Evolutionary conservation across 2,797 vertebrate genomes (phyloP).

Genomic region (Pseudomugil tenellus): DNA sequence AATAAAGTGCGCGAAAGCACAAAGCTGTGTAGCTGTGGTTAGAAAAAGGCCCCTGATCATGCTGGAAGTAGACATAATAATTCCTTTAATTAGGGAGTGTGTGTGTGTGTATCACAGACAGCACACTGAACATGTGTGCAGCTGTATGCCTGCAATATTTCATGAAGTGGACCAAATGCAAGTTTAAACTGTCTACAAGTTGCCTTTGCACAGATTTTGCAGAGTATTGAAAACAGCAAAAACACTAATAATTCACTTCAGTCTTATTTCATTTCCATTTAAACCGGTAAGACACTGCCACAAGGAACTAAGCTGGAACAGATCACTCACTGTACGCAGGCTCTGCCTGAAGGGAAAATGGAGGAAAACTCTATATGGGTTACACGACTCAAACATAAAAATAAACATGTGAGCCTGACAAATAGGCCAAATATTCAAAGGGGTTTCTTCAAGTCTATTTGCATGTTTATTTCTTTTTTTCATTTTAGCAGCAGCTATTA

Average conservation of each 20-base stretch:
- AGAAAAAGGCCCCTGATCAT: constrained; percentile 6
- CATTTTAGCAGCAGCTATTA: constrained; percentile 30
- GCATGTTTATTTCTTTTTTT: constrained; percentile 29
- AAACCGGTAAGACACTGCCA: constrained; percentile 24
- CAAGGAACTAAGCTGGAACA: constrained; percentile 42
- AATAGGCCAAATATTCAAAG: constrained; percentile 60
- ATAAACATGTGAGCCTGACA: constrained; percentile 60
- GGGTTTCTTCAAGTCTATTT: constrained; percentile 46
- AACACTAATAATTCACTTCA: not conserved
- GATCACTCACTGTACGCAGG: constrained; percentile 45
- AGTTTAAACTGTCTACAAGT: constrained; percentile 11
- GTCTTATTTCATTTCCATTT: not conserved
- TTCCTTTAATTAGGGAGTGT: constrained; percentile 13
- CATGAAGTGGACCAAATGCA: constrained; percentile 15
- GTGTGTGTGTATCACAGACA: constrained; percentile 1
- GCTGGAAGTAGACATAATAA: constrained; percentile 6
- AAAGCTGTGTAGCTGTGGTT: constrained; percentile 6
- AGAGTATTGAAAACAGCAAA: too few species aligned
- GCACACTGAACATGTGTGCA: constrained; percentile 4
- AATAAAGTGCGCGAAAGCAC: constrained; percentile 5
- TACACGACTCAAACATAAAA: constrained; percentile 60
- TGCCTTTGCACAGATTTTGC: not conserved
- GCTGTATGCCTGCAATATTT: constrained; percentile 14
- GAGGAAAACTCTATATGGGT: constrained; percentile 51
- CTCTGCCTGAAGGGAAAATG: constrained; percentile 19